A percentile compares a stretch with the other conserved stretches of the same genome.
Conservation (phyloP, 1,140 invertebrate genomes). For the Harlomillsia oculata region DNA sequence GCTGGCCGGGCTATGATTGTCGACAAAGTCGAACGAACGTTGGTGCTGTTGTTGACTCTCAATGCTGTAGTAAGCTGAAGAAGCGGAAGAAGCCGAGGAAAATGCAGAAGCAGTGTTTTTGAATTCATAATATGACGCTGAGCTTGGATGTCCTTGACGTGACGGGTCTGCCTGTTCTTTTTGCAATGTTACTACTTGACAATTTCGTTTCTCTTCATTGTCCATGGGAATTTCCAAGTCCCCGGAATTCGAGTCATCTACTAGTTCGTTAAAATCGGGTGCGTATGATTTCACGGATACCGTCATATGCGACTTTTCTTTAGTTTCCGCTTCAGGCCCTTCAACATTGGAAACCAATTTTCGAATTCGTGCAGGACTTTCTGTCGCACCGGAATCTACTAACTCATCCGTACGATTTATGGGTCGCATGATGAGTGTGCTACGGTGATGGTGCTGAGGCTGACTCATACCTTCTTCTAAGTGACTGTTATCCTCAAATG, state of each 20-base stretch:
- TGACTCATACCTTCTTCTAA: no score
- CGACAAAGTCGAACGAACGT: constrained; percentile 33
- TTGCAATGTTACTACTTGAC: not conserved
- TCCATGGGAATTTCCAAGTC: constrained; percentile 71
- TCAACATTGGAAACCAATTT: no score
- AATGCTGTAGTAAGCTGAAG: constrained; percentile 35
- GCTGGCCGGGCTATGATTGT: constrained; percentile 36
- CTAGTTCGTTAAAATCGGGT: constrained; percentile 64
- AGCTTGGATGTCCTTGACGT: not conserved
- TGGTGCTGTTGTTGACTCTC: constrained; percentile 29
- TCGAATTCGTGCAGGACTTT: no score
- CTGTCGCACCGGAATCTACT: no score
- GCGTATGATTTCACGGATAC: constrained; percentile 28
- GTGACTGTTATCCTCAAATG: no score
- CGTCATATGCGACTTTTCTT: constrained; percentile 6
- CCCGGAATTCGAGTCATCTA: constrained; percentile 61
- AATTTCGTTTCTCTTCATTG: constrained; percentile 39
- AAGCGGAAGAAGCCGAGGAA: constrained; percentile 20
- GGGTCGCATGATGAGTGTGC: no score
- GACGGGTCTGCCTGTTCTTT: not conserved
- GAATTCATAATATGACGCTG: constrained; percentile 22
- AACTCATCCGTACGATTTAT: no score
- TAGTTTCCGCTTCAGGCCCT: no score
- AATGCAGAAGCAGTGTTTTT: constrained; percentile 11
- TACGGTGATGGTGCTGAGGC: no score